Percentiles rank a stretch among this genome's conserved stretches.
Evolutionary conservation across 2,113 vertebrate species (phyloP).

Genomic region (Amphiprion ocellaris): DNA sequence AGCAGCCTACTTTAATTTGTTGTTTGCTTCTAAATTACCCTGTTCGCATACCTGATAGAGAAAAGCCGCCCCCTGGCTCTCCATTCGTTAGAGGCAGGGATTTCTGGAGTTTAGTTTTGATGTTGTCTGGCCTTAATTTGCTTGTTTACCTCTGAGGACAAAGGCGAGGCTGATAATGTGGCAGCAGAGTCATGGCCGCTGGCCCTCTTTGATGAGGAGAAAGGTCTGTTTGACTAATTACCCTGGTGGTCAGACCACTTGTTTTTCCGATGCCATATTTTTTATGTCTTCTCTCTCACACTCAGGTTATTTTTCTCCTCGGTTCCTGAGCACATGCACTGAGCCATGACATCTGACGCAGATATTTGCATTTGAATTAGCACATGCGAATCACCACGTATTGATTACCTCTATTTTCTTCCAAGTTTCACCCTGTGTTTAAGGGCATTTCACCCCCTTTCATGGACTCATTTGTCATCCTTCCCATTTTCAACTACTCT

Average conservation of each 20-base stretch:
- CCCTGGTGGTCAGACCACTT: slow-evolving; percentile 70
- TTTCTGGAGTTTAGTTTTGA: slow-evolving; percentile 69
- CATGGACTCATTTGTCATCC: slow-evolving; percentile 40
- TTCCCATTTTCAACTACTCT: slow-evolving; percentile 12
- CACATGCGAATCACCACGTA: slow-evolving; percentile 55
- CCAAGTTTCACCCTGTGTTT: slow-evolving; percentile 40
- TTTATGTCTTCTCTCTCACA: slow-evolving; percentile 35
- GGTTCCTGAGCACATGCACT: slow-evolving; percentile 37
- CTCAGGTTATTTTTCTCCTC: slow-evolving; percentile 51
- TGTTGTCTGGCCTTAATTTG: slow-evolving; percentile 70
- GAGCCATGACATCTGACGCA: slow-evolving; percentile 57
- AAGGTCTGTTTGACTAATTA: slow-evolving; percentile 79
- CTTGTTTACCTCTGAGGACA: slow-evolving; percentile 77
- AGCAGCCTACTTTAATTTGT: slow-evolving; percentile 54
- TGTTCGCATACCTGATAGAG: slow-evolving; percentile 56
- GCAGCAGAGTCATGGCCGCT: slow-evolving; percentile 71
- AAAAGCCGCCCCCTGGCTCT: slow-evolving; percentile 62
- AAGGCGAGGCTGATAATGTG: slow-evolving; percentile 71
- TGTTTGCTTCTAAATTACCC: slow-evolving; percentile 53
- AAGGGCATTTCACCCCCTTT: slow-evolving; percentile 40
- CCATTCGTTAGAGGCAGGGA: slow-evolving; percentile 58
- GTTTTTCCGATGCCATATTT: slow-evolving; percentile 62
- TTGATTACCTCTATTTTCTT: slow-evolving; percentile 67
- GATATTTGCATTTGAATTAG: slow-evolving; percentile 81
- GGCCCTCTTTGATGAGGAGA: slow-evolving; percentile 76